Base-by-base conservation (phyloP, 2,888 invertebrate species). In the Drosophila pegasa region DNA sequence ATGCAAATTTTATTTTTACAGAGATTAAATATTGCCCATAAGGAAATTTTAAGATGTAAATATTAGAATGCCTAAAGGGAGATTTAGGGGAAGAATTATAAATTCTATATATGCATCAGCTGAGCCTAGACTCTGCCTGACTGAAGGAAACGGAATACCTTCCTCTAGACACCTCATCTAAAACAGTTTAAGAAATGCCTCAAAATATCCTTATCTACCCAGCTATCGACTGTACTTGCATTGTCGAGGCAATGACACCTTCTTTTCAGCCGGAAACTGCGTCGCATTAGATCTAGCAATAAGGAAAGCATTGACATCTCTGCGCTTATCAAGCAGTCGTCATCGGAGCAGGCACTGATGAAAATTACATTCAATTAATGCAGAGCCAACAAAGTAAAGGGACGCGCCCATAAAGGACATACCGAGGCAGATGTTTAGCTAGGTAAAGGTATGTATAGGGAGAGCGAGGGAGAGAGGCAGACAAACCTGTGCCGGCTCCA, bases 331-430 rank as follows among this genome's bases (percentile, higher is more conserved):
- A 77, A 52, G 62, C 78, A 64, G 69, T 61, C 51, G 71, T 59
- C 66, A 81, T 81, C 80, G 25, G 47, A 22, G 40, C 45, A 33
- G 51, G 52, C 38, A 40, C 47, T 48, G 50, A 54, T 45, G 57
- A 64, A 75, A 84, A 87, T 82, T 84, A 75, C 83, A 65, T 82
- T 87, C 87, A 87, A 87, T 87, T 87, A 85, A 78, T 70, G 74
- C 69, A 47, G 47, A 41, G 65, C 59, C 85, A 71, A 37, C 58
- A 16, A 22, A 8, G 29, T 31, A 47, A 56, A 76, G 69, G 87
- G 81, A 78, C 84, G 50, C 75, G 61, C 55, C 64, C 54, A 37
- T 50, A 33, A 60, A 52, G 63, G 58, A 47, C 18, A 31, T 38
- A 18, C n/a, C 12, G 29, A 59, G 75, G 69, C 83, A 84, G 86